Evolutionary conservation across 1,140 invertebrate genomes (phyloP), one percentile per base, ranked within the genome.

Genomic region (Nasonia vitripennis): DNA sequence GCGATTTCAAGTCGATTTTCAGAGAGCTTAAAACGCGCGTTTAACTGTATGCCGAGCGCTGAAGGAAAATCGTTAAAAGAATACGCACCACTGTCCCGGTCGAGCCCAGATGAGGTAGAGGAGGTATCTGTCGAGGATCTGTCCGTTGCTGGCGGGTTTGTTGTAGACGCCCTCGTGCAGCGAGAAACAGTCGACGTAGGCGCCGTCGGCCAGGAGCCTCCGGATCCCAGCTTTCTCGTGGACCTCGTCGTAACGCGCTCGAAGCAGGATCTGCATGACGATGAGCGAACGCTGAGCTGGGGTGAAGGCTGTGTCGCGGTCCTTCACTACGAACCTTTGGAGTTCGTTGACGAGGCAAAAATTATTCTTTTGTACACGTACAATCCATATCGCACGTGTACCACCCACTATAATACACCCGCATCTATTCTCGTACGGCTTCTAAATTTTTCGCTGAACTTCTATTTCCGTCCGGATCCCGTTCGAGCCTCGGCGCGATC

Each of bases 261-360:
- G 93, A 1, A 97, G 94, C n/a, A 99, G 93, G 87, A 99, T 97
- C 91, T 99, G 98, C 96, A 98, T 98, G 0, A 98, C 98, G 88
- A 99, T 97, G 67, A 98, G 93, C 86, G 97, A 98, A 55, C 98
- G 94, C 90, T 98, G 97, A 0, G 98, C 96, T 78, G 97, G 96
- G 0, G 97, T 97, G 90, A 97, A 99, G 62, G 97, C 96, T 0
- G 96, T 96, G 74, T 98, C 96, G 75, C 96, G 94, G 89, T 98
- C 97, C 91, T 98, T 98, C 0, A 98, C 97, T 79, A 98, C 95
- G 91, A 98, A 98, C 90, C 98, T 98, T 71, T 31, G 34, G 6
- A 62, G 41, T 45, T 45, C 9, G 41, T 45, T 67, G 17, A 20
- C 5, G 62, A 67, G n/a, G n/a, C 20, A n/a, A 67, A 67, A 67